Conservation (phyloP, 2,888 invertebrate genomes). For the Leptinotarsa juncta region DNA sequence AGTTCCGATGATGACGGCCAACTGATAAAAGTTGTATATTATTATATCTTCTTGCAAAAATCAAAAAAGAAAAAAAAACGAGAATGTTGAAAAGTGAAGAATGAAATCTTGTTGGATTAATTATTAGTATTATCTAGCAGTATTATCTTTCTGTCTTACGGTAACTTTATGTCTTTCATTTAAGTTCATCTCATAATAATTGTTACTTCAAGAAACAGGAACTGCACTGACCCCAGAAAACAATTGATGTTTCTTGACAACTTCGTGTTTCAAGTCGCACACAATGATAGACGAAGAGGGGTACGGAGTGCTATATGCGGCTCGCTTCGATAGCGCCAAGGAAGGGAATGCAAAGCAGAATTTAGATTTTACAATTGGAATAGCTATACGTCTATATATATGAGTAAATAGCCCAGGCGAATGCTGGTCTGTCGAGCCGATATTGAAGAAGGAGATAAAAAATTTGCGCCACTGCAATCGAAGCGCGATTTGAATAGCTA, state of each 20-base stretch:
- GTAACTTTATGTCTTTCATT: no score
- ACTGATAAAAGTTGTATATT: no score
- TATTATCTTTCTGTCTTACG: no score
- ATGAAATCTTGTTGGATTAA: no score
- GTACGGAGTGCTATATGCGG: constrained; percentile 16
- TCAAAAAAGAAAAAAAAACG: no score
- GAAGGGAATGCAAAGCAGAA: constrained; percentile 66
- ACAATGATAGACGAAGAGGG: constrained; percentile 9
- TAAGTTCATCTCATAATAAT: neutral
- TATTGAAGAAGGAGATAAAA: constrained; percentile 57
- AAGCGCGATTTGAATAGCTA: constrained; percentile 68
- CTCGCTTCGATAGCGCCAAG: constrained; percentile 43
- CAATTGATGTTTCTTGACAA: constrained; percentile 6
- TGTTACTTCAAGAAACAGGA: neutral
- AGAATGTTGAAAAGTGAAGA: no score
- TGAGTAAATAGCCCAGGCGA: constrained; percentile 61
- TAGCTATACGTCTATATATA: constrained; percentile 63
- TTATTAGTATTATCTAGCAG: no score
- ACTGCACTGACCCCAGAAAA: constrained; percentile 4
- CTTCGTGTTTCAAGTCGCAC: constrained; percentile 18
- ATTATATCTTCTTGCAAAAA: no score
- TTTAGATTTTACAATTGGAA: constrained; percentile 66
- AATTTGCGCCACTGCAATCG: constrained; percentile 65
- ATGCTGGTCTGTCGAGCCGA: constrained; percentile 48
- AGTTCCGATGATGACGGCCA: no score